Percentiles rank a stretch among this genome's conserved stretches.
These are phyloP conservation scores for Thrips palmi DNA, from an alignment of 1,140 invertebrate species.

Conservation along the genomic window DNA sequence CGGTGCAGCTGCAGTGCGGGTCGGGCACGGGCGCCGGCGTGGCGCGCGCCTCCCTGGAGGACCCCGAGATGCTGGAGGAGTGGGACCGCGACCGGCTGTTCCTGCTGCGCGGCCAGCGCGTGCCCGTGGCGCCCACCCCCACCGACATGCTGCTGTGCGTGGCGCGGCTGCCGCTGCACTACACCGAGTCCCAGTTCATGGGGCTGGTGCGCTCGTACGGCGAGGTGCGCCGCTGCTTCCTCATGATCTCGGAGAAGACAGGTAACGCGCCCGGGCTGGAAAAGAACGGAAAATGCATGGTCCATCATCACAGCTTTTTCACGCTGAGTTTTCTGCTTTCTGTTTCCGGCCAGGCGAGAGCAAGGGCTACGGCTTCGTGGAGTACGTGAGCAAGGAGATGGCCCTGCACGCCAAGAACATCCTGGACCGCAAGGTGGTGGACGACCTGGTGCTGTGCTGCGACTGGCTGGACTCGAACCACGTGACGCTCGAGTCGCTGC, in stretches of 20 bases:
- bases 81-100: constrained; percentile 22
- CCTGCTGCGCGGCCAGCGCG: constrained; percentile 24
- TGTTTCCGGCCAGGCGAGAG: constrained; percentile 26
- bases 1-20: constrained; percentile 18
- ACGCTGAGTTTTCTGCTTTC: too few relatives aligned
- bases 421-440: constrained; percentile 27
- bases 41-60: constrained; percentile 21
- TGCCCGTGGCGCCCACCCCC: constrained; percentile 25
- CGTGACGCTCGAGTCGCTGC: constrained; percentile 29
- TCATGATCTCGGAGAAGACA: constrained; percentile 33
- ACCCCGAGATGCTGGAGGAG: constrained; percentile 24
- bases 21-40: constrained; percentile 20
- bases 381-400: constrained; percentile 30
- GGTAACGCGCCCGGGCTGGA: constrained; percentile 19
- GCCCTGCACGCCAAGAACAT: constrained; percentile 27
- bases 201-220: constrained; percentile 28
- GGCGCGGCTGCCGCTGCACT: constrained; percentile 28
- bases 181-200: constrained; percentile 29
- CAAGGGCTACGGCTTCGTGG: constrained; percentile 41
- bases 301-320: constrained; percentile 4
- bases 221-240: constrained; percentile 28
- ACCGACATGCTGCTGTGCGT: constrained; percentile 35
- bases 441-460: constrained; percentile 26
- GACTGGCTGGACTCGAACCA: constrained; percentile 31
- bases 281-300: not conserved